Conservation (phyloP, 2,113 vertebrate species). For the Lagopus leucura region DNA sequence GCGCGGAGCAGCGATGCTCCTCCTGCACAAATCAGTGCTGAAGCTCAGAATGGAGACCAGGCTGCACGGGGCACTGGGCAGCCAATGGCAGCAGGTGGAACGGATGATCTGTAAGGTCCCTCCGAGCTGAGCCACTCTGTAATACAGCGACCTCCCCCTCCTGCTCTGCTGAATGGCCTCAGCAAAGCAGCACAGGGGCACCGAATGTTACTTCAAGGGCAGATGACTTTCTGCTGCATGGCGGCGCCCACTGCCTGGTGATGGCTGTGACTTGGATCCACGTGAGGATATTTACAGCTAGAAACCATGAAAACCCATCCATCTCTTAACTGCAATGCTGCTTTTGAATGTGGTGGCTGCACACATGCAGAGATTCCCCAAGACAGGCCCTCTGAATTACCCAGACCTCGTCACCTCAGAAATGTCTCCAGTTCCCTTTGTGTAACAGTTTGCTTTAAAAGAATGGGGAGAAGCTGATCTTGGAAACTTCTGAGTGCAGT, state of each 20-base stretch:
- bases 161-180: too few species aligned
- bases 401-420: background rate
- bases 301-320: slow-evolving; percentile 49
- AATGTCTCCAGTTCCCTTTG: background rate
- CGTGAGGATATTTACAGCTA: background rate
- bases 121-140: too few species aligned
- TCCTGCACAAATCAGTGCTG: background rate
- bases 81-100: too few species aligned
- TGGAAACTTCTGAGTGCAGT: background rate
- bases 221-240: background rate
- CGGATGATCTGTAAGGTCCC: too few species aligned
- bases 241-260: slow-evolving; percentile 1
- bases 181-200: background rate
- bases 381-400: slow-evolving; percentile 18
- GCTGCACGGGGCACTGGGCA: too few species aligned
- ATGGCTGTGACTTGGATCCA: background rate
- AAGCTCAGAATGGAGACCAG: background rate
- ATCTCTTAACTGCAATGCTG: background rate
- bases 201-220: background rate
- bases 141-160: too few species aligned
- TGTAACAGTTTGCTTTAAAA: background rate
- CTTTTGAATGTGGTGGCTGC: slow-evolving; percentile 21
- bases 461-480: background rate
- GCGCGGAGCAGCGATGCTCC: background rate
- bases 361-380: slow-evolving; percentile 24